Percentiles rank a stretch among this genome's conserved stretches.
Evolutionary conservation across 2,888 invertebrate genomes (phyloP).

Genomic region (Scaptodrosophila latifasciaeformis): DNA sequence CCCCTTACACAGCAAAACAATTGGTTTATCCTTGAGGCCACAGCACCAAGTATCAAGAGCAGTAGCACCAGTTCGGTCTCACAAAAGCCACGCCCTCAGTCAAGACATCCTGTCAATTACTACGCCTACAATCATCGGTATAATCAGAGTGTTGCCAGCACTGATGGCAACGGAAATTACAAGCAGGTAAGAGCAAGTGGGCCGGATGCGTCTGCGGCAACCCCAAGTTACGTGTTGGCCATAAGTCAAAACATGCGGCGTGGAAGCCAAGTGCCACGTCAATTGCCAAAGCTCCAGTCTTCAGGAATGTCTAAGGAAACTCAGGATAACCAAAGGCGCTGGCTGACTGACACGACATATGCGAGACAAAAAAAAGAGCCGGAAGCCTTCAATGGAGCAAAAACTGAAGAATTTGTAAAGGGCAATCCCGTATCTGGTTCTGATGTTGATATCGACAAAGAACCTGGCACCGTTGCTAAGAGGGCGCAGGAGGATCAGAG

Average conservation of each 20-base stretch:
- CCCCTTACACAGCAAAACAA: slow-evolving; percentile 53
- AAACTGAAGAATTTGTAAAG: slow-evolving; percentile 16
- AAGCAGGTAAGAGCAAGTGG: slow-evolving; percentile 41
- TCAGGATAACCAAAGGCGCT: background rate
- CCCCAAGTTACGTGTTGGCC: slow-evolving; percentile 49
- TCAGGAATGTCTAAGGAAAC: slow-evolving; percentile 1
- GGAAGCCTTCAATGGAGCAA: slow-evolving; percentile 15
- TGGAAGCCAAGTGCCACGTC: slow-evolving; percentile 23
- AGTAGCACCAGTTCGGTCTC: slow-evolving; percentile 10
- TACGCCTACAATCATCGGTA: slow-evolving; percentile 64
- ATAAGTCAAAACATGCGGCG: slow-evolving; percentile 46
- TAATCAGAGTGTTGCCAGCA: slow-evolving; percentile 28
- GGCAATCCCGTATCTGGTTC: slow-evolving; percentile 11
- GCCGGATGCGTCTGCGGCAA: slow-evolving; percentile 16
- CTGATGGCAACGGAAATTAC: slow-evolving; percentile 56
- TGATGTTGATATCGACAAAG: slow-evolving; percentile 10
- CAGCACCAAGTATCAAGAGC: slow-evolving; percentile 33
- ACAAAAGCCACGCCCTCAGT: too few relatives aligned
- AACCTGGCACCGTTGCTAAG: too few relatives aligned
- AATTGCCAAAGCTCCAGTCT: slow-evolving; percentile 20
- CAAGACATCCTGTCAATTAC: slow-evolving; percentile 59
- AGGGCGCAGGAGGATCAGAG: too few relatives aligned
- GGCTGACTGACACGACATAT: slow-evolving; percentile 18
- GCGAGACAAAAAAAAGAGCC: too few relatives aligned
- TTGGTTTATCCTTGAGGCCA: slow-evolving; percentile 63